Evolutionary conservation across 2,797 vertebrate species (phyloP).

Genomic region (Danio jaintianensis): DNA sequence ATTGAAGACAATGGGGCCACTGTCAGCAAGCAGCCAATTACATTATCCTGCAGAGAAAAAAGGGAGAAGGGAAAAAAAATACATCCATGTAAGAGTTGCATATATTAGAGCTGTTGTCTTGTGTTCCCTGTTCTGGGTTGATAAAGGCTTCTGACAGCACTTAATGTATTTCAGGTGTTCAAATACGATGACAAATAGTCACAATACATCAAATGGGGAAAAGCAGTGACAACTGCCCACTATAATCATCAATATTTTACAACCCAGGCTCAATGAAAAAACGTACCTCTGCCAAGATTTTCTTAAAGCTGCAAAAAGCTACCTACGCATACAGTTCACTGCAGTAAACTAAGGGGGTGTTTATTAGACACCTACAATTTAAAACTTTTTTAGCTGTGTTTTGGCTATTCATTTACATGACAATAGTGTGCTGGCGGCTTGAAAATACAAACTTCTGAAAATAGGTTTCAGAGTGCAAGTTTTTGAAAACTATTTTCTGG

Average conservation of each 20-base stretch:
- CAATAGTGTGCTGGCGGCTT: no score
- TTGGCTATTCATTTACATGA: no score
- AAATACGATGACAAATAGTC: conserved; percentile 43
- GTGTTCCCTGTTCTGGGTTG: conserved; percentile 33
- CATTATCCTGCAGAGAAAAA: conserved; percentile 35
- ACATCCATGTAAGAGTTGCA: conserved; percentile 12
- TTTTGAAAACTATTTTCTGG: no score
- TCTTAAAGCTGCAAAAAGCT: no score
- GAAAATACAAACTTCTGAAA: no score
- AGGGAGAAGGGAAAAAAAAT: conserved; percentile 24
- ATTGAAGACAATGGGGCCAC: conserved; percentile 44
- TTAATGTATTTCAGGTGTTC: conserved; percentile 53
- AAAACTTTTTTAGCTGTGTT: no score
- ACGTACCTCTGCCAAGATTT: no score
- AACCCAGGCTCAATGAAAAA: not conserved
- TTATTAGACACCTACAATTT: no score
- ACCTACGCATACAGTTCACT: no score
- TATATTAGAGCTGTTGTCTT: conserved; percentile 21
- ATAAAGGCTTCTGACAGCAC: conserved; percentile 49
- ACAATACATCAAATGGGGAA: conserved; percentile 20
- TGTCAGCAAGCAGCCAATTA: conserved; percentile 38
- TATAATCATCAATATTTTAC: not conserved
- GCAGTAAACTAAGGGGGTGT: no score
- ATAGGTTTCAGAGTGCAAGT: no score
- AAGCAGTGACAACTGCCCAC: not conserved